Percentiles rank a stretch among this genome's conserved stretches.
Conservation (phyloP, 1,140 invertebrate genomes). For the Luehdorfia chinensis region DNA sequence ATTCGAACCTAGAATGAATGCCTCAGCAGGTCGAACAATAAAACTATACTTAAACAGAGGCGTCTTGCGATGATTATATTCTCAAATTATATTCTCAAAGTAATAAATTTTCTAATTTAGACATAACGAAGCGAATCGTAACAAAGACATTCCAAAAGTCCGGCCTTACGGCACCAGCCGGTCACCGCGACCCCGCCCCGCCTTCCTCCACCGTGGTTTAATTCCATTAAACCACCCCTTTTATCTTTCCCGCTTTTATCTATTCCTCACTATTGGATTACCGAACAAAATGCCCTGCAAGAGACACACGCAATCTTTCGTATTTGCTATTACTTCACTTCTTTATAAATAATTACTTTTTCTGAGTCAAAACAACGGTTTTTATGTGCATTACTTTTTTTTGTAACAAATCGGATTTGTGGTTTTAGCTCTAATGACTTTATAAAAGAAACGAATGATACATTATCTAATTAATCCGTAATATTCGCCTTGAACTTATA, state of each 20-base stretch:
- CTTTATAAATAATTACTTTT: no score
- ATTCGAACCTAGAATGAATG: no score
- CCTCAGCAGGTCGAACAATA: no score
- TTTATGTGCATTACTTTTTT: no score
- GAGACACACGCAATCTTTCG: slow-evolving; percentile 64
- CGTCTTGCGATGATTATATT: no score
- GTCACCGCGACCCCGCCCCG: slow-evolving; percentile 20
- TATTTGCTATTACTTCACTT: slow-evolving; percentile 30
- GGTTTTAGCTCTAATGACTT: no score
- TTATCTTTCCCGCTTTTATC: slow-evolving; percentile 72
- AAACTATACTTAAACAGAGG: no score
- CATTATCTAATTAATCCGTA: no score
- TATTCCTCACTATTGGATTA: slow-evolving; percentile 67
- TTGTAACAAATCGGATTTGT: no score
- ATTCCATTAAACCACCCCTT: slow-evolving; percentile 75
- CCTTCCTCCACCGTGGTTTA: slow-evolving; percentile 53
- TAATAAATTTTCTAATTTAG: slow-evolving; percentile 14
- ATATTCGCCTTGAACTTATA: no score
- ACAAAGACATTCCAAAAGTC: slow-evolving; percentile 68
- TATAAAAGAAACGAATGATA: no score
- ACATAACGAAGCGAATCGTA: slow-evolving; percentile 37
- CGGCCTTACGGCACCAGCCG: slow-evolving; percentile 50
- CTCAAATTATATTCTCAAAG: slow-evolving; percentile 7
- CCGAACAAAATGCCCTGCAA: slow-evolving; percentile 60
- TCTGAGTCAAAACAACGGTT: no score